These are phyloP conservation scores for Amblyopsis rosae DNA, from an alignment of 2,113 vertebrate genomes.

Conservation along the genomic window DNA sequence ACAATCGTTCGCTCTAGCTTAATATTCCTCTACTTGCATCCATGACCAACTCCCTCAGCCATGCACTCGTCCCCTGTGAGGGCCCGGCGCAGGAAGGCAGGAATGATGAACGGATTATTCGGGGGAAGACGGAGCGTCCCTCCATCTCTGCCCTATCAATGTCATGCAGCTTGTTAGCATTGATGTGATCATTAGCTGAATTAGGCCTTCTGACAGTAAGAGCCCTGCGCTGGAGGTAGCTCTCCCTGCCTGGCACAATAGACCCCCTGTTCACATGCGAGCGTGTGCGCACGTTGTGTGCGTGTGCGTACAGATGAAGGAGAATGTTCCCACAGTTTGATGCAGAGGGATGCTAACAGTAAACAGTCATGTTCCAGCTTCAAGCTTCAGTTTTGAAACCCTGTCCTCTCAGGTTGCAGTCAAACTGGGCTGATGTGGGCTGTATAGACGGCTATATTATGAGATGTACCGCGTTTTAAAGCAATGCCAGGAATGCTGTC, in stretches of 20 bases:
- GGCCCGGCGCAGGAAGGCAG: neutral
- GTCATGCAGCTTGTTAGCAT: constrained; percentile 36
- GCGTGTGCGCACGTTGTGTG: neutral
- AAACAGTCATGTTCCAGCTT: constrained; percentile 29
- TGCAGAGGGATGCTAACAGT: neutral
- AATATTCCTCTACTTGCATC: too few species aligned
- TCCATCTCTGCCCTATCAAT: constrained; percentile 18
- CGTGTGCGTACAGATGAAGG: neutral
- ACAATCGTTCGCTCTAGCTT: too few species aligned
- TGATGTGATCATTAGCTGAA: constrained; percentile 55
- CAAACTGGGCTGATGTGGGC: neutral
- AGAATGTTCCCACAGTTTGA: constrained; percentile 38
- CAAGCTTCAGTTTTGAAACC: constrained; percentile 24
- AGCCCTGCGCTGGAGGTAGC: neutral
- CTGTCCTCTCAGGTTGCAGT: neutral
- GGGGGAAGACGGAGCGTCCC: neutral
- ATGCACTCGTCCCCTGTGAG: neutral
- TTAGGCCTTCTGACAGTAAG: constrained; percentile 30
- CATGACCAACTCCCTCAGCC: neutral
- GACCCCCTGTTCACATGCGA: constrained; percentile 29
- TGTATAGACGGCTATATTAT: neutral
- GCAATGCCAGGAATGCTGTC: constrained; percentile 33
- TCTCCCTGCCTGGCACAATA: constrained; percentile 33
- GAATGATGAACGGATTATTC: neutral
- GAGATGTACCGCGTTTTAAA: constrained; percentile 11